Conservation (phyloP, 2,113 vertebrate species). For the Dolichallabes microphthalmus region DNA sequence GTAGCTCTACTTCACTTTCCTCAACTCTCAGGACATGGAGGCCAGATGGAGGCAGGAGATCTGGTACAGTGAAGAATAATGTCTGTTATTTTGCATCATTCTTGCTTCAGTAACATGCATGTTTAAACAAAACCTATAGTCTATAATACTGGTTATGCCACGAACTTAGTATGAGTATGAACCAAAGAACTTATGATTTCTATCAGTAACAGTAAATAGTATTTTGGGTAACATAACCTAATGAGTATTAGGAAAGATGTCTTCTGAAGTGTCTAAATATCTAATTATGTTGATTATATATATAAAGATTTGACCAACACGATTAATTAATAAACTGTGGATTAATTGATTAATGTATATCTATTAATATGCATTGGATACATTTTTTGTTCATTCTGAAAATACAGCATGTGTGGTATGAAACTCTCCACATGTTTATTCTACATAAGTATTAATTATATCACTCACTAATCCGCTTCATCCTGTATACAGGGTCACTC, state of each 20-base stretch:
- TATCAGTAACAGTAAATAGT: neutral
- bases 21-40: conserved; percentile 89
- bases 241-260: neutral
- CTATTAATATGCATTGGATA: neutral
- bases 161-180: neutral
- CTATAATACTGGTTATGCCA: neutral
- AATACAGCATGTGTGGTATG: neutral
- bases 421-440: neutral
- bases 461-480: no score
- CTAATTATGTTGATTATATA: neutral
- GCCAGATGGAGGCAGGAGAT: conserved; percentile 89
- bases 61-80: conserved; percentile 68
- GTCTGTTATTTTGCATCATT: neutral
- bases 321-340: neutral
- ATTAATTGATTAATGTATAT: neutral
- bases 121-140: neutral
- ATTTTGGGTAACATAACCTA: neutral
- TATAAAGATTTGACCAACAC: neutral
- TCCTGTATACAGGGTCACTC: no score
- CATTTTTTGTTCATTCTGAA: neutral
- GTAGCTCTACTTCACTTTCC: conserved; percentile 88
- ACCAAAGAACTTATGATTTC: neutral
- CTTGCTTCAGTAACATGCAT: neutral
- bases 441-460: neutral
- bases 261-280: neutral